Base-by-base conservation (phyloP, 2,113 vertebrate genomes). In the Sinocyclocheilus anshuiensis region DNA sequence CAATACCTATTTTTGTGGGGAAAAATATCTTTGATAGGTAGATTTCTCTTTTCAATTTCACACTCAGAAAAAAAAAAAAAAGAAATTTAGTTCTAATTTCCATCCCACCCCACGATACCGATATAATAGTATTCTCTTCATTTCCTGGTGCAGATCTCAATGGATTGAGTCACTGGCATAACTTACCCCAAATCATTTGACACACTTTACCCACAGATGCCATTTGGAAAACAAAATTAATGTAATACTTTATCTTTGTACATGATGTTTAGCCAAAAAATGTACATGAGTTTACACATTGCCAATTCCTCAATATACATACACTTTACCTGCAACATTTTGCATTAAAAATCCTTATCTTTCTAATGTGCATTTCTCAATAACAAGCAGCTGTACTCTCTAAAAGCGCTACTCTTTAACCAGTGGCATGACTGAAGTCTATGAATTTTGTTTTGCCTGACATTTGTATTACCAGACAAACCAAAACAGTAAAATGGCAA, bases 401-500 rank as follows among this genome's bases (percentile, higher is more conserved):
- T 50, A 50, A 50, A 50, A 12, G 1, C 3, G 12, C 48, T 13
- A 16, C 29, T 36, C 29, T 57, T 15, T 63, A 24, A 26, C 33
- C 6, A 18, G 63, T 18, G 13, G 36, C 15, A 48, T 13, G 29
- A 6, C 18, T 78, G 50, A 36, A 57, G 77, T n/a, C 78, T 16
- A 48, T 59, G 12, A 55, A 78, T 33, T 33, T 33, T 12, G 50
- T 78, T 78, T 50, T 57, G 39, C 12, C 42, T 75, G 42, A 75
- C 77, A 59, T 78, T 22, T 57, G 24, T 36, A n/a, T 75, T 24
- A 45, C 39, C 77, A 36, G 50, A 55, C 26, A 22, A 59, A 78
- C 53, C 77, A 55, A 81, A 81, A 16, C 78, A 45, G 57, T 80
- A 45, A 79, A 80, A 80, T 42, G 22, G 18, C 78, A 42, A 85